phyloP scores from a whole-genome alignment of 2,113 vertebrate genomes.

The Pycnonotus jocosus region DNA sequence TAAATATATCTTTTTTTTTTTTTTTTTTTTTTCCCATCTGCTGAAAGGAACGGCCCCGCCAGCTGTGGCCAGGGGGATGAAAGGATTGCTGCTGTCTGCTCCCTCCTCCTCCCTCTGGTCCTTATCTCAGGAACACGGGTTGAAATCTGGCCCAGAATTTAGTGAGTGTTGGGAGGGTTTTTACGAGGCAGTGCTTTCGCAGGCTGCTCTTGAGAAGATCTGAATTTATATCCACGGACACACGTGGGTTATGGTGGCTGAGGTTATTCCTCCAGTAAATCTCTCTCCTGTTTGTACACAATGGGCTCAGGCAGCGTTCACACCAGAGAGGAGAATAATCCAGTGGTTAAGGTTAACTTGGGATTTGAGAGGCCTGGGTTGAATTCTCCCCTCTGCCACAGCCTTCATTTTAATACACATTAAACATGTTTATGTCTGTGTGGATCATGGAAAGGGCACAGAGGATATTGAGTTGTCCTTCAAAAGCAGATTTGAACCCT shows the following conservation, averaged over 20 bases:
- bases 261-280: conserved; percentile 4
- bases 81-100: conserved; percentile 38
- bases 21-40: conserved; percentile 66
- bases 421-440: too few species aligned
- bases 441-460: neutral
- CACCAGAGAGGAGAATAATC: neutral
- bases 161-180: conserved; percentile 24
- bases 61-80: conserved; percentile 44
- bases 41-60: conserved; percentile 56
- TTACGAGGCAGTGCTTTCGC: conserved; percentile 6
- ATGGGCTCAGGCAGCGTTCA: neutral
- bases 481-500: neutral
- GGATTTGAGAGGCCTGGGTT: conserved; percentile 1
- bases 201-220: neutral
- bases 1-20: conserved; percentile 64
- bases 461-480: neutral
- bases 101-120: conserved; percentile 34
- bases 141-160: conserved; percentile 56
- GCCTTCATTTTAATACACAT: neutral
- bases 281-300: conserved; percentile 2
- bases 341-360: neutral
- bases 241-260: neutral
- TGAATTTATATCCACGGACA: neutral
- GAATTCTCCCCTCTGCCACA: neutral
- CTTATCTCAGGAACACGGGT: conserved; percentile 56